Percentiles rank a stretch among this genome's conserved stretches.
Conservation (phyloP, 1,140 invertebrate species). For the Trinorchestia longiramus region DNA sequence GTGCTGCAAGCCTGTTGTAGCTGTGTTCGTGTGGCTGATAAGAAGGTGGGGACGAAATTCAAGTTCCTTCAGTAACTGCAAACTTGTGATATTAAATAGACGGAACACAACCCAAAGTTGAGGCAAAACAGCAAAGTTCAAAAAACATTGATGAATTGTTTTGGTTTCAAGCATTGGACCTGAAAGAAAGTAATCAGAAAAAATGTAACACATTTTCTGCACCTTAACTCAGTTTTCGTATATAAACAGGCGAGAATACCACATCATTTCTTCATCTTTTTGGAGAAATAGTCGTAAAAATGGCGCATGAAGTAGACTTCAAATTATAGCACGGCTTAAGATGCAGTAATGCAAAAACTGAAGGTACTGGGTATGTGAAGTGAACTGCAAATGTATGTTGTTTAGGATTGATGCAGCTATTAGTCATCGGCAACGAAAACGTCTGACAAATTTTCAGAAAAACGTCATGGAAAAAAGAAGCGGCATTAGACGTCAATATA, state of each 20-base stretch:
- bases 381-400: too few relatives aligned
- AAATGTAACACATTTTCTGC: not conserved
- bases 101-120: not conserved
- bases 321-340: too few relatives aligned
- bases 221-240: too few relatives aligned
- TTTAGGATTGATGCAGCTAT: too few relatives aligned
- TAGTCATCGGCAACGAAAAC: too few relatives aligned
- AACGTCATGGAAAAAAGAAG: not conserved
- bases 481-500: not conserved
- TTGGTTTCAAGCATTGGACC: not conserved
- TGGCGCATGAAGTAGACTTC: too few relatives aligned
- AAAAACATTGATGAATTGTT: not conserved
- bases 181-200: not conserved
- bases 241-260: too few relatives aligned
- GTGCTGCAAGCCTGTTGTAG: not conserved
- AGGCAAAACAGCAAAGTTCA: not conserved
- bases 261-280: too few relatives aligned
- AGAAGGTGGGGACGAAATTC: not conserved
- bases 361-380: too few relatives aligned
- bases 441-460: too few relatives aligned
- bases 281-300: too few relatives aligned
- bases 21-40: not conserved
- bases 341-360: too few relatives aligned
- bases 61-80: not conserved
- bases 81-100: not conserved